Percentiles rank a stretch among this genome's conserved stretches.
Conservation (phyloP, 92 coral and sea anemone genomes). For the Desmophyllum pertusum region DNA sequence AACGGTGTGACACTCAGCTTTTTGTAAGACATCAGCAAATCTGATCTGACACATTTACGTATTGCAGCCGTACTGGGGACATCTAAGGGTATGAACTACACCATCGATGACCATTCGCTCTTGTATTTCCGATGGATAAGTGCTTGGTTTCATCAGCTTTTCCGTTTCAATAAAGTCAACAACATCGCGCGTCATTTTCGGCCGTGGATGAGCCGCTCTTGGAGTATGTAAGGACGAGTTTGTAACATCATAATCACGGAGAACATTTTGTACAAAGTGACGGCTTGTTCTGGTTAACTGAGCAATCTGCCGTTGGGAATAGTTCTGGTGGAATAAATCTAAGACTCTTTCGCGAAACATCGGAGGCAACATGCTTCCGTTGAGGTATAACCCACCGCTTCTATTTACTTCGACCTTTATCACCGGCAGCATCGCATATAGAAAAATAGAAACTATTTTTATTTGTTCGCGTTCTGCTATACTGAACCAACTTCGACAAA, state of each 20-base stretch:
- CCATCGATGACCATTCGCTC: constrained; percentile 40
- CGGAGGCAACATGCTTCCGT: constrained; percentile 14
- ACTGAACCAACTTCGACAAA: too few relatives aligned
- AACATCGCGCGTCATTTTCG: constrained; percentile 26
- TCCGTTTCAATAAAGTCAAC: constrained; percentile 31
- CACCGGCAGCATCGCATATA: neutral
- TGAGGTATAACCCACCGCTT: constrained; percentile 25
- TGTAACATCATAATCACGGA: constrained; percentile 24
- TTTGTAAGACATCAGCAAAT: constrained; percentile 31
- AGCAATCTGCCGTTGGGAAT: constrained; percentile 22
- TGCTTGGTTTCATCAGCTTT: constrained; percentile 40
- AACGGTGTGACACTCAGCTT: constrained; percentile 26
- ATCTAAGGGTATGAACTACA: constrained; percentile 39
- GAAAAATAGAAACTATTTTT: too few relatives aligned
- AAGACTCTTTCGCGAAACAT: constrained; percentile 27
- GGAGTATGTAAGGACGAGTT: constrained; percentile 23
- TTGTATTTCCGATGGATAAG: constrained; percentile 13
- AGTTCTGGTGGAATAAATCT: constrained; percentile 19
- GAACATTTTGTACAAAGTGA: constrained; percentile 40
- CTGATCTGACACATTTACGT: constrained; percentile 16
- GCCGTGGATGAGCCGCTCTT: neutral
- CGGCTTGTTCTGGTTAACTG: constrained; percentile 33
- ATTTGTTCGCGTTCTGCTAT: too few relatives aligned
- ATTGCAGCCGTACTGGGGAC: constrained; percentile 28
- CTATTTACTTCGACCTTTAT: neutral